Percentiles rank a stretch among this genome's conserved stretches.
These are phyloP conservation scores for Pseudorasbora parva DNA, from an alignment of 2,113 vertebrate species.

Conservation along the genomic window DNA sequence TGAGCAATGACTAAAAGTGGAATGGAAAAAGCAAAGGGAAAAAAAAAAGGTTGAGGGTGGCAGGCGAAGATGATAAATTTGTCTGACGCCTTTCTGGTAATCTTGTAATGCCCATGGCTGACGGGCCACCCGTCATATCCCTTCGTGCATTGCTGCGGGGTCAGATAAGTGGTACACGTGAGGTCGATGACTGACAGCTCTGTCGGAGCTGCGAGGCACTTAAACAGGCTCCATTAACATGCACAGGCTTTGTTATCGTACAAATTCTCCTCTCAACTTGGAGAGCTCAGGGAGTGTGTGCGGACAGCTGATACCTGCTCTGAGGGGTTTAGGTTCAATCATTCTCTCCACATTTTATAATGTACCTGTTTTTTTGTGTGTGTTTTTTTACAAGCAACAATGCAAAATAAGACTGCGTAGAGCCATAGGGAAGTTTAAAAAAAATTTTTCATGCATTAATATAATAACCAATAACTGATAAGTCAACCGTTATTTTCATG, in stretches of 20 bases:
- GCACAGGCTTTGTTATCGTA: slow-evolving; percentile 32
- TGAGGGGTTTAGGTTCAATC: not conserved
- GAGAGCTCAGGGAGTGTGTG: slow-evolving; percentile 38
- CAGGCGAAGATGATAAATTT: slow-evolving; percentile 50
- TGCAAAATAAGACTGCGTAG: not conserved
- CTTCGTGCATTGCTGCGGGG: slow-evolving; percentile 48
- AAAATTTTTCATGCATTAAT: not conserved
- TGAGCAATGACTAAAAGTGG: not conserved
- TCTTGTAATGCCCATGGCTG: slow-evolving; percentile 50
- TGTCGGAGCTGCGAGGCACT: slow-evolving; percentile 16
- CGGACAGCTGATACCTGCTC: slow-evolving; percentile 37
- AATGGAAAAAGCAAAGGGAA: not conserved
- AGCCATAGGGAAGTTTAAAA: not conserved
- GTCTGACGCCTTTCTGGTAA: slow-evolving; percentile 48
- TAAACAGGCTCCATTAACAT: slow-evolving; percentile 43
- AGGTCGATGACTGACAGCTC: slow-evolving; percentile 33
- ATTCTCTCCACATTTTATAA: not conserved
- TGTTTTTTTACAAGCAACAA: not conserved
- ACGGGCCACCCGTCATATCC: slow-evolving; percentile 48
- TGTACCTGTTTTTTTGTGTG: not conserved
- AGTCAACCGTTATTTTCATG: too few species aligned
- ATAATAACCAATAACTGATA: too few species aligned
- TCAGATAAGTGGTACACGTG: slow-evolving; percentile 48
- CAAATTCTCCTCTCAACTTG: slow-evolving; percentile 25
- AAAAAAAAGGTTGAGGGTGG: not conserved